A percentile compares a stretch with the other conserved stretches of the same genome.
phyloP scores from a whole-genome alignment of 2,797 vertebrate genomes.

The Sebastes diaconus region DNA sequence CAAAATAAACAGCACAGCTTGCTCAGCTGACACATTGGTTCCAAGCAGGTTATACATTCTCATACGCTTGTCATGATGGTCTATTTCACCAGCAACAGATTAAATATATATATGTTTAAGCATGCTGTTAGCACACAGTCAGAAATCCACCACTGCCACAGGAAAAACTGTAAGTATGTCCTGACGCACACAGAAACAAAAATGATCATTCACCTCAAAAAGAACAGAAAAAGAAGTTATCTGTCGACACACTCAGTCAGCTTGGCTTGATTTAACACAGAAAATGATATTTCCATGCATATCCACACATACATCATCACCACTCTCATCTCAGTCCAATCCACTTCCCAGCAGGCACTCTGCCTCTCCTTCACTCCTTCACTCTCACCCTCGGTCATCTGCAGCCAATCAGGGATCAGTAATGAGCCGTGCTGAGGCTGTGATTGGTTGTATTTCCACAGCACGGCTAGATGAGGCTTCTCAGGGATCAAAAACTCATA shows the following conservation, averaged over 20 bases:
- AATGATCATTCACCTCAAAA: no score
- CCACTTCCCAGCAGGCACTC: background rate
- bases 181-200: no score
- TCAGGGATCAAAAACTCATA: background rate
- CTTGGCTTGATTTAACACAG: background rate
- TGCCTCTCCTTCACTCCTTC: background rate
- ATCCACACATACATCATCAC: background rate
- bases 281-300: background rate
- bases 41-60: background rate
- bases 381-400: background rate
- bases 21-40: background rate
- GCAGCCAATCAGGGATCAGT: slow-evolving; percentile 15
- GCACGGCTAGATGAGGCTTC: background rate
- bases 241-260: background rate
- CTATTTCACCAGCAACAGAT: no score
- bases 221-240: no score
- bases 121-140: background rate
- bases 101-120: background rate
- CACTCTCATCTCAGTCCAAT: background rate
- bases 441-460: background rate
- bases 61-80: no score
- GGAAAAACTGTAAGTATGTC: no score
- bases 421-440: background rate
- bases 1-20: background rate
- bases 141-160: no score